Evolutionary conservation across 2,113 vertebrate species (phyloP).

Genomic region (Recurvirostra avosetta): DNA sequence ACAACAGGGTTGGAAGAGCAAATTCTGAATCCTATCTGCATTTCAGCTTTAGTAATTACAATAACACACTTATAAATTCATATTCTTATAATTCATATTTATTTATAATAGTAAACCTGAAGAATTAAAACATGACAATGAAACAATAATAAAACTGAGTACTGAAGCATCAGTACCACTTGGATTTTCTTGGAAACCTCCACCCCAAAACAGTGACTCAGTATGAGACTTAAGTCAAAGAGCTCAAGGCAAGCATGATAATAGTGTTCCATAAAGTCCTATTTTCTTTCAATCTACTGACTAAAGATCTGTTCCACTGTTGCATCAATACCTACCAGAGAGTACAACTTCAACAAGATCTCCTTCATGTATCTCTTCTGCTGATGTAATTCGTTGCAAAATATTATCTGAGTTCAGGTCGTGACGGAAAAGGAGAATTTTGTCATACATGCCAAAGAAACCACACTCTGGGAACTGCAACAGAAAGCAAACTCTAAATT

Average conservation of each 20-base stretch:
- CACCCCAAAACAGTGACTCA: background rate
- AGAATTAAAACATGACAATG: background rate
- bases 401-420: conserved; percentile 95
- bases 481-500: conserved; percentile 42
- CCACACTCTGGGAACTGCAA: conserved; percentile 96
- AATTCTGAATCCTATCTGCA: background rate
- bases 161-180: background rate
- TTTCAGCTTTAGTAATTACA: background rate
- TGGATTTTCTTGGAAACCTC: background rate
- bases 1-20: background rate
- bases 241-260: background rate
- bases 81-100: background rate
- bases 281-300: background rate
- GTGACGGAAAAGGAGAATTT: conserved; percentile 97
- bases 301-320: background rate
- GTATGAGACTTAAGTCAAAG: background rate
- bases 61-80: background rate
- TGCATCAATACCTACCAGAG: conserved; percentile 75
- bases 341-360: conserved; percentile 97
- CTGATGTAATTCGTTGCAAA: conserved; percentile 91
- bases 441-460: conserved; percentile 99
- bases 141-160: background rate
- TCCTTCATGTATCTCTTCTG: conserved; percentile 94
- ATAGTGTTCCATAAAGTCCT: background rate
- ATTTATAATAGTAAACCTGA: background rate